phyloP scores from a whole-genome alignment of 2,888 invertebrate genomes.

The Chloromyia formosa region DNA sequence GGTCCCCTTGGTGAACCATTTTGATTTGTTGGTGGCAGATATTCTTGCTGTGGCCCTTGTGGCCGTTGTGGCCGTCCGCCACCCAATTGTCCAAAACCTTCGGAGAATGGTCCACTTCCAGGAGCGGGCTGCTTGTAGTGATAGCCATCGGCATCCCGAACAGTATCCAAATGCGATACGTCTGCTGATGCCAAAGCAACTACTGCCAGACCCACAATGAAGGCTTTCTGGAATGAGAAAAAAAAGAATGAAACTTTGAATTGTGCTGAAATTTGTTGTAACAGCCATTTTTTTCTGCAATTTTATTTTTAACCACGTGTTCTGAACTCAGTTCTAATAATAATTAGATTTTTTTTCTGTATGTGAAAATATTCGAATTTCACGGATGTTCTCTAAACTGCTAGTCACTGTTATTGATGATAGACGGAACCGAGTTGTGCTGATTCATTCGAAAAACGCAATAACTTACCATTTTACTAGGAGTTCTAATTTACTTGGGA shows the following conservation, averaged over 20 bases:
- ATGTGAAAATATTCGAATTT: no score
- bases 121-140: slow-evolving; percentile 59
- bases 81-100: neutral
- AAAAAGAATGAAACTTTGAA: slow-evolving; percentile 41
- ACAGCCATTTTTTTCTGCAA: neutral
- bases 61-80: slow-evolving; percentile 2
- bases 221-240: slow-evolving; percentile 54
- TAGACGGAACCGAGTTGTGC: neutral
- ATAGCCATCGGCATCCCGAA: slow-evolving; percentile 61
- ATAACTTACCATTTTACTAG: slow-evolving; percentile 14
- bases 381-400: neutral
- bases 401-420: neutral
- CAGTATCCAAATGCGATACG: slow-evolving; percentile 62
- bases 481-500: neutral
- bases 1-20: neutral
- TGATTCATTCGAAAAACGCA: neutral
- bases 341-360: neutral
- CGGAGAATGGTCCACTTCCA: neutral
- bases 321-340: neutral
- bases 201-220: slow-evolving; percentile 55
- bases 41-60: slow-evolving; percentile 2
- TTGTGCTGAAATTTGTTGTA: slow-evolving; percentile 1
- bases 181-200: slow-evolving; percentile 55
- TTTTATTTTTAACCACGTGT: no score
- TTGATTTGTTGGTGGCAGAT: slow-evolving; percentile 15